phyloP scores from a whole-genome alignment of 2,888 invertebrate species.

The Saturnia japonica region DNA sequence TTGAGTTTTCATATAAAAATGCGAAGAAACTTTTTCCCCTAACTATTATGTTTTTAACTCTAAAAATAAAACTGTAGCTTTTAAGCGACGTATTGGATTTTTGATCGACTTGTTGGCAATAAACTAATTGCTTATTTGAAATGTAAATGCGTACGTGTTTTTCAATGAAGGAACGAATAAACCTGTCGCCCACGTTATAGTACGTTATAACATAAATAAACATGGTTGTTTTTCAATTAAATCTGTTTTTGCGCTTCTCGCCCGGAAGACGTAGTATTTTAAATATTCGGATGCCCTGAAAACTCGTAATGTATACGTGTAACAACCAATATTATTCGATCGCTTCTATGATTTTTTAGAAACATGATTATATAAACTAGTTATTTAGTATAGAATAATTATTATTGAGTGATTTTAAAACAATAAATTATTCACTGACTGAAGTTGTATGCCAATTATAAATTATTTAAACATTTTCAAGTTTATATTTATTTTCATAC shows the following conservation, averaged over 20 bases:
- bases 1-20: no score
- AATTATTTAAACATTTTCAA: no score
- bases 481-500: no score
- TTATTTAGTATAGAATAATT: no score
- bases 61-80: background rate
- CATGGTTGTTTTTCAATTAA: background rate
- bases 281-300: constrained; percentile 8
- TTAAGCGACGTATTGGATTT: background rate
- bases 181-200: background rate
- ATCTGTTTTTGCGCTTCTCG: background rate
- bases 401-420: no score
- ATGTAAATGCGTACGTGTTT: background rate
- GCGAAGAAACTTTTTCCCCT: no score
- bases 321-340: background rate
- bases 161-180: background rate
- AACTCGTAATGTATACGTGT: background rate
- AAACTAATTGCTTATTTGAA: background rate
- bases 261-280: constrained; percentile 4
- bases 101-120: constrained; percentile 6
- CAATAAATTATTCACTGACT: background rate
- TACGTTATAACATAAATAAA: background rate
- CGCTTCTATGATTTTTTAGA: no score
- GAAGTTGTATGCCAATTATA: no score
- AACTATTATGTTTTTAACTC: no score
- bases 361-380: no score